These are phyloP conservation scores for Ctenomys sociabilis DNA, from an alignment of 2,113 vertebrate genomes.

Conservation along the genomic window DNA sequence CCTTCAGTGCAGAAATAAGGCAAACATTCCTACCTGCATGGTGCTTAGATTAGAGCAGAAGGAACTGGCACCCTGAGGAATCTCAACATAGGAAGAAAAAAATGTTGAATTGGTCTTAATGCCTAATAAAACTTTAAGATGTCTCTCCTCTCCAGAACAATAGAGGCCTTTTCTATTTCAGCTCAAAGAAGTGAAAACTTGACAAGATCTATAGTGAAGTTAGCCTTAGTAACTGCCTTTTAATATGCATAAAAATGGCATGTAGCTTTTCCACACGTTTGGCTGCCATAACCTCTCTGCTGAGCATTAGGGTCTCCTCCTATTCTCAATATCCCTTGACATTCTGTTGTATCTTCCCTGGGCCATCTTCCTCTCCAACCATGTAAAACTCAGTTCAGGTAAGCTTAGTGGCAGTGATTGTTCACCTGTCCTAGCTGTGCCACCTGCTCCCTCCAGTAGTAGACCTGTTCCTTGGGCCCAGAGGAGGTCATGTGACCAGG, in stretches of 20 bases:
- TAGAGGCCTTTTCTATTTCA: background rate
- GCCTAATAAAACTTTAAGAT: background rate
- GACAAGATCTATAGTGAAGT: background rate
- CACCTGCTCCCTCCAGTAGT: background rate
- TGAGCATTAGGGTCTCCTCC: background rate
- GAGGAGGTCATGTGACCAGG: background rate
- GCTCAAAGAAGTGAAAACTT: slow-evolving; percentile 34
- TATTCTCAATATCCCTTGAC: background rate
- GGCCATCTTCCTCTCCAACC: background rate
- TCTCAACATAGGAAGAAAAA: background rate
- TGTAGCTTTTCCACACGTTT: background rate
- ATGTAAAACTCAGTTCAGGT: background rate
- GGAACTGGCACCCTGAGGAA: background rate
- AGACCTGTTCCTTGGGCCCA: background rate
- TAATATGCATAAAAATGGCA: background rate
- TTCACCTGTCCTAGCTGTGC: background rate
- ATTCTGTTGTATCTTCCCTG: background rate
- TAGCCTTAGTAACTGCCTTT: background rate
- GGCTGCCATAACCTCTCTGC: background rate
- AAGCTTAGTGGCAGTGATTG: background rate
- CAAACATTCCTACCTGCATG: background rate
- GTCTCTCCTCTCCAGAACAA: background rate
- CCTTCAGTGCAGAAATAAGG: background rate
- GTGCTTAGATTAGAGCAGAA: background rate
- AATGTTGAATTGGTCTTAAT: slow-evolving; percentile 5